These are phyloP conservation scores for Drosophila quinaria DNA, from an alignment of 2,888 invertebrate species.

Conservation along the genomic window DNA sequence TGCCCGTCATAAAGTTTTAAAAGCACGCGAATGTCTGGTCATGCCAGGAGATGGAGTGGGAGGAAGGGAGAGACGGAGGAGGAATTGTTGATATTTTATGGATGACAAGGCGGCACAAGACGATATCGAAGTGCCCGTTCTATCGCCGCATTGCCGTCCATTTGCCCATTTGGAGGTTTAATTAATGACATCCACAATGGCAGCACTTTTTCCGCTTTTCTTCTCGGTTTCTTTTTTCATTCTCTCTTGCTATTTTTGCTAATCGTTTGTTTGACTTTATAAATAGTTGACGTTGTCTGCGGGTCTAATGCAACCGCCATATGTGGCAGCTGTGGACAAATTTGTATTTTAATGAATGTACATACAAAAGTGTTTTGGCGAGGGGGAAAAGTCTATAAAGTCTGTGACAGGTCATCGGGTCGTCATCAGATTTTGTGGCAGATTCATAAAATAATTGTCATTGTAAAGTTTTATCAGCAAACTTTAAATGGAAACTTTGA, in stretches of 20 bases:
- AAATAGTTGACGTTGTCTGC: slow-evolving; percentile 56
- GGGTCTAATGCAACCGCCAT: slow-evolving; percentile 48
- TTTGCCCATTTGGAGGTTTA: slow-evolving; percentile 76
- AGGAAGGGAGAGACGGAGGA: slow-evolving; percentile 2
- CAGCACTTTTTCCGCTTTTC: slow-evolving; percentile 9
- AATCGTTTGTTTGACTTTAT: slow-evolving; percentile 61
- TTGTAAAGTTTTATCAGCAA: not conserved
- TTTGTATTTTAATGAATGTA: slow-evolving; percentile 47
- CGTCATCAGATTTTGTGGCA: not conserved
- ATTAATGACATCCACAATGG: slow-evolving; percentile 71
- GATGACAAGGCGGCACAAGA: slow-evolving; percentile 70
- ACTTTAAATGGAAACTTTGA: not conserved
- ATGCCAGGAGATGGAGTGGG: slow-evolving; percentile 7
- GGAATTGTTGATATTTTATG: slow-evolving; percentile 65
- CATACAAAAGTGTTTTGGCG: slow-evolving; percentile 27
- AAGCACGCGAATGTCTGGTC: slow-evolving; percentile 32
- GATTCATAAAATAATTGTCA: slow-evolving; percentile 1
- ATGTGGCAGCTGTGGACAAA: slow-evolving; percentile 53
- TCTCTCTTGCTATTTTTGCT: slow-evolving; percentile 41
- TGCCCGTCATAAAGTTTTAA: slow-evolving; percentile 67
- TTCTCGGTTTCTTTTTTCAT: slow-evolving; percentile 8
- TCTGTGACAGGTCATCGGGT: not conserved
- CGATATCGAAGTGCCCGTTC: slow-evolving; percentile 41
- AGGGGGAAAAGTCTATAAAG: not conserved
- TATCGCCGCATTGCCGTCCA: slow-evolving; percentile 38